Base-by-base conservation (phyloP, 2,888 invertebrate species). In the Gortyna flavago region DNA sequence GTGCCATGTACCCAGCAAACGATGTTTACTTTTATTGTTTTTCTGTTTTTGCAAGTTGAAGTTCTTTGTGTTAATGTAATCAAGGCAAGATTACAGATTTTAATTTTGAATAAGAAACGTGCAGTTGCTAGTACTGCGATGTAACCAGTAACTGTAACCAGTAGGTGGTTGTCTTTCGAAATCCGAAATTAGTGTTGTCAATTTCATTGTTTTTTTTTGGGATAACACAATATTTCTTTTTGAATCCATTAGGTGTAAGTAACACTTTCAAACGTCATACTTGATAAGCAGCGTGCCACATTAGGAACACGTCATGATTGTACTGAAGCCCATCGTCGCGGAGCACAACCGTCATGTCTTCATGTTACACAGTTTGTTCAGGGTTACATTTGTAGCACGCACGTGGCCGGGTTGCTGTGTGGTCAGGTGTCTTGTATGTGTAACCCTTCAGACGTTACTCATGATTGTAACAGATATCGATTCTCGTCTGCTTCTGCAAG, bases 371-470 rank as follows among this genome's bases (percentile, higher is more conserved):
- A 57, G 72, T 77, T 85, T 69, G 69, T 64, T 66, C 18, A 65
- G 69, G 65, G 54, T 69, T 57, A 77, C 66, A 41, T 68, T 71
- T 65, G 54, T 44, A 51, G 48, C 38, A 9, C 29, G 71, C 67
- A 77, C 78, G 83, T 79, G 81, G 38, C 21, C 16, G n/a, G 1
- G 9, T 25, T n/a, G 25, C 25, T 81, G 76, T 80, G 72, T 84
- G 57, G 38, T 74, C 87, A 87, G 83, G 83, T 87, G 86, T 35
- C 35, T 48, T 18, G 4, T 44, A 9, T 41, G 18, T 16, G 2
- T 51, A 41, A 64, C 18, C 18, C 21, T 48, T 80, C 29, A 29
- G 2, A 18, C 61, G 35, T 25, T 51, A 8, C 48, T 65, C 21
- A 35, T 38, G 9, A 38, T 64, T n/a, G 38, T 59, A 4, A 51